Conservation (phyloP, 2,797 vertebrate species). For the Danio jaintianensis region DNA sequence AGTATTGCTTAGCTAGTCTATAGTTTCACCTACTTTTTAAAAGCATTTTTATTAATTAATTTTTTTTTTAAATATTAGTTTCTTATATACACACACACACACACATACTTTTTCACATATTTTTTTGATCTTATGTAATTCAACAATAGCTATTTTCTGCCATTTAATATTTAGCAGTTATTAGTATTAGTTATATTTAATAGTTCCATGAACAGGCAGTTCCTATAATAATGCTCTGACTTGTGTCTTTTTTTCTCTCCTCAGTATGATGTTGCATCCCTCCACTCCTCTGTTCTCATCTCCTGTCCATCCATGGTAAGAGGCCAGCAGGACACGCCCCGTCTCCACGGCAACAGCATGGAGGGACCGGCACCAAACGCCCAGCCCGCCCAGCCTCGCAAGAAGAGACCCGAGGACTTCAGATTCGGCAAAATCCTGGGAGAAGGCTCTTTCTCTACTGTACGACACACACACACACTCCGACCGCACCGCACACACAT, state of each 20-base stretch:
- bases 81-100: too few species aligned
- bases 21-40: too few species aligned
- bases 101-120: too few species aligned
- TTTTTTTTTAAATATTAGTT: too few species aligned
- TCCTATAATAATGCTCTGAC: neutral
- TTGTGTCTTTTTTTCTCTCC: conserved; percentile 49
- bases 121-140: too few species aligned
- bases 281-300: conserved; percentile 95
- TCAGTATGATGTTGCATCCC: conserved; percentile 97
- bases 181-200: too few species aligned
- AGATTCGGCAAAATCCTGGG: conserved; percentile 97
- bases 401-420: conserved; percentile 97
- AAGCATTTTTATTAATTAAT: too few species aligned
- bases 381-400: conserved; percentile 88
- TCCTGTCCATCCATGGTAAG: conserved; percentile 99
- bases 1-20: too few species aligned
- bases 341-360: conserved; percentile 88
- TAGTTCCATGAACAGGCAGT: too few species aligned
- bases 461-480: conserved; percentile 68
- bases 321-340: conserved; percentile 91
- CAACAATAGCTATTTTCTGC: too few species aligned
- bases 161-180: too few species aligned
- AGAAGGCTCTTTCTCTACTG: conserved; percentile 98
- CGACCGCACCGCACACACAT: neutral
- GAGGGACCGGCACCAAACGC: conserved; percentile 79